Evolutionary conservation across 1,140 invertebrate genomes (phyloP), one percentile per base, ranked within the genome.

Genomic region (Calliphora vicina): DNA sequence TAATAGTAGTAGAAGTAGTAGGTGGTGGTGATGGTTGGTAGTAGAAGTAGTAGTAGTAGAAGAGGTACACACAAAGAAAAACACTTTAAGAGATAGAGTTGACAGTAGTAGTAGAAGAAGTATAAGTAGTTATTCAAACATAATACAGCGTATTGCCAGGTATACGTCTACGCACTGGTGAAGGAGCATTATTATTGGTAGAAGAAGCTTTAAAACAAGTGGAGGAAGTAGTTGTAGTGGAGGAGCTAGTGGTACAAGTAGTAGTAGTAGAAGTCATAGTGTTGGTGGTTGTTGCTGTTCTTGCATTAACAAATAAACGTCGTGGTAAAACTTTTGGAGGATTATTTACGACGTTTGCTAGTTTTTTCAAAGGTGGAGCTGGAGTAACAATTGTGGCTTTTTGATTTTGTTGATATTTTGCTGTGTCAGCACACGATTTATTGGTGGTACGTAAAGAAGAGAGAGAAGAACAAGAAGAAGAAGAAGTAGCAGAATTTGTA

Each of bases 131-230:
- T 67, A 6, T 67, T 67, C 86, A 89, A 84, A 89, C 88, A 88
- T 89, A 89, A 87, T 89, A 89, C 86, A 89, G 87, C 83, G 88
- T 89, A 82, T 83, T 89, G 86, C 88, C 88, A 61, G 88, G 88
- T 27, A 89, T 88, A 86, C 88, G 88, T 82, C 88, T 67, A 86
- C 89, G 87, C n/a, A n/a, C n/a, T n/a, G n/a, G n/a, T 82, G 89
- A 85, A 26, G 82, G 61, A 74, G 61, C 74, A 29, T 61, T 74
- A 35, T n/a, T 78, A 25, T n/a, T 20, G 61, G 83, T 43, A 27
- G 50, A 6, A 45, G 76, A 17, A 81, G 76, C 10, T 74, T 81
- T 81, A 82, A 87, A 83, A 82, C 85, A 84, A 74, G 84, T 88
- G 84, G 84, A 84, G 82, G 17, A 35, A n/a, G 76, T 25, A 42